phyloP scores from a whole-genome alignment of 2,888 invertebrate species.

The Artemia sinica region DNA sequence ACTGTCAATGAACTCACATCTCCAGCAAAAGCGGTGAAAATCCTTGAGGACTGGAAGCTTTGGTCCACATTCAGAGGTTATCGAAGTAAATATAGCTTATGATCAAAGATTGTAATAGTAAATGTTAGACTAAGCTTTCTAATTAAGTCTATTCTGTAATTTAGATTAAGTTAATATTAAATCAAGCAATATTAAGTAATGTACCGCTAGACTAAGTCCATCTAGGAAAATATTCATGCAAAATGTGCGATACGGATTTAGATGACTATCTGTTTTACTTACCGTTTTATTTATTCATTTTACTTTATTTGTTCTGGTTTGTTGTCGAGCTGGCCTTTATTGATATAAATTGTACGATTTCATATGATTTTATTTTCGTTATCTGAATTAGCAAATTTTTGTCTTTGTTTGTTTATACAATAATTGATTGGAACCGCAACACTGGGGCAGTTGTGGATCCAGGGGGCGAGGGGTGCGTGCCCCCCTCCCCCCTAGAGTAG shows the following conservation, averaged over 20 bases:
- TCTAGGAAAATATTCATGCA: background rate
- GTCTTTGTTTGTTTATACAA: too few species aligned
- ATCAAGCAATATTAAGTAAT: background rate
- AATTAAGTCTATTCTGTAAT: background rate
- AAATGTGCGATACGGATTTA: background rate
- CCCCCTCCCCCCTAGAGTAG: too few species aligned
- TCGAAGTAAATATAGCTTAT: too few species aligned
- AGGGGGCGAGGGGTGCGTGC: too few species aligned
- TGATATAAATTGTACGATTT: background rate
- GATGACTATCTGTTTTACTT: background rate
- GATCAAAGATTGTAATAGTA: too few species aligned
- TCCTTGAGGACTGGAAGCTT: too few species aligned
- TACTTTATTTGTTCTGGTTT: background rate
- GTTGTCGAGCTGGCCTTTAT: background rate
- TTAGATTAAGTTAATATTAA: conserved; percentile 14
- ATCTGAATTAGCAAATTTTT: background rate
- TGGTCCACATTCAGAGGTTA: too few species aligned
- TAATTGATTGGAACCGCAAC: too few species aligned
- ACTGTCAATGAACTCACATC: too few species aligned
- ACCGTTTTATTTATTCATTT: too few species aligned
- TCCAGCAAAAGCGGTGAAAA: too few species aligned
- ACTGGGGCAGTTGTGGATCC: too few species aligned
- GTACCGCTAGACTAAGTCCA: conserved; percentile 14
- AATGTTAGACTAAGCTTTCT: background rate
- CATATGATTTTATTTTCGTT: background rate